phyloP scores from a whole-genome alignment of 2,888 invertebrate genomes.

The Pherbina coryleti region DNA sequence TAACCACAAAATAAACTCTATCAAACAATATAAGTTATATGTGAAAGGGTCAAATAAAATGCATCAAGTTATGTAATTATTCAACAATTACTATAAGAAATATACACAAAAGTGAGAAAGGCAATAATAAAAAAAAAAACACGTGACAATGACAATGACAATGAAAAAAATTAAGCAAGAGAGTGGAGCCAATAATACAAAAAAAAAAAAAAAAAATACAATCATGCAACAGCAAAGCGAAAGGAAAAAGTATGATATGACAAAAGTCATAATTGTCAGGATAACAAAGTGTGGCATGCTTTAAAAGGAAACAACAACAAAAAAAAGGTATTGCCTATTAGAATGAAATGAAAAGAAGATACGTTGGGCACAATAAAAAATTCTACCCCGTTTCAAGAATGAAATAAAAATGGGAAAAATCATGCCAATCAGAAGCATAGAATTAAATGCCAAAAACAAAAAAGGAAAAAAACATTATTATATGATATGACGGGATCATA shows the following conservation, averaged over 20 bases:
- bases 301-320: neutral
- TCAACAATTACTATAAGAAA: neutral
- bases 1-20: neutral
- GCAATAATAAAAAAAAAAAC: neutral
- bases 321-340: neutral
- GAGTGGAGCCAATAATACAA: neutral
- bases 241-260: neutral
- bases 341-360: neutral
- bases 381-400: neutral
- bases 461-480: neutral
- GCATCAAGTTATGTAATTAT: neutral
- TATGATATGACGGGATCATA: neutral
- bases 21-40: constrained; percentile 20
- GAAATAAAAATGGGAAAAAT: neutral
- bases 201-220: neutral
- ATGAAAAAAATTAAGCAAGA: neutral
- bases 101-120: neutral
- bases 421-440: neutral
- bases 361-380: too few relatives aligned
- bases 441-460: neutral
- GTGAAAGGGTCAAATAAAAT: neutral
- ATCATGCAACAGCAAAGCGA: neutral
- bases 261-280: neutral
- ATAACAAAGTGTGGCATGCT: neutral
- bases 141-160: neutral